Evolutionary conservation across 2,888 invertebrate species (phyloP).

Genomic region (Ctena decussata): DNA sequence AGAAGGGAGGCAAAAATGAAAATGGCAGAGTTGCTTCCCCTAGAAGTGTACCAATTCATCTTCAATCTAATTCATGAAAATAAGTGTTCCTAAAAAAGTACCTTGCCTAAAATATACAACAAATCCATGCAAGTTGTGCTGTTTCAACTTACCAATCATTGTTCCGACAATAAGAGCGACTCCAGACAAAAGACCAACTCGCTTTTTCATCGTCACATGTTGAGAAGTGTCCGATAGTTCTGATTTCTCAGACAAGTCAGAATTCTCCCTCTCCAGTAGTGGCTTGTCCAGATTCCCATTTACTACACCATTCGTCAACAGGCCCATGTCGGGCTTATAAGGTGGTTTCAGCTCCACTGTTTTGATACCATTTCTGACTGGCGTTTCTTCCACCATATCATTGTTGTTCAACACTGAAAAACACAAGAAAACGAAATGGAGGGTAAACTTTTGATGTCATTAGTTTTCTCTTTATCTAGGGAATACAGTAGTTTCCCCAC

Average conservation of each 20-base stretch:
- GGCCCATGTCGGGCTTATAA: constrained; percentile 1
- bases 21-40: no score
- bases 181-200: constrained; percentile 94
- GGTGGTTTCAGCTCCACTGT: constrained; percentile 48
- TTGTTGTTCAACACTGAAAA: constrained; percentile 51
- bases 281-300: constrained; percentile 19
- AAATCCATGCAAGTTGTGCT: no score
- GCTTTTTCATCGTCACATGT: constrained; percentile 87
- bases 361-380: constrained; percentile 52
- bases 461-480: no score
- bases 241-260: not conserved
- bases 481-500: no score
- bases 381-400: constrained; percentile 45
- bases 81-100: not conserved
- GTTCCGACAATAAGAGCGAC: constrained; percentile 94
- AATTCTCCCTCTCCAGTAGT: constrained; percentile 9
- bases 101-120: not conserved
- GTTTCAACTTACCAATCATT: constrained; percentile 91
- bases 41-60: no score
- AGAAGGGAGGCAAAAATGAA: no score
- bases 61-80: no score
- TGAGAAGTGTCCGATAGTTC: constrained; percentile 16
- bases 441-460: no score
- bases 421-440: no score
- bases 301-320: not conserved